Base-by-base conservation (phyloP, 1,140 invertebrate species). In the Drosophila varians region DNA sequence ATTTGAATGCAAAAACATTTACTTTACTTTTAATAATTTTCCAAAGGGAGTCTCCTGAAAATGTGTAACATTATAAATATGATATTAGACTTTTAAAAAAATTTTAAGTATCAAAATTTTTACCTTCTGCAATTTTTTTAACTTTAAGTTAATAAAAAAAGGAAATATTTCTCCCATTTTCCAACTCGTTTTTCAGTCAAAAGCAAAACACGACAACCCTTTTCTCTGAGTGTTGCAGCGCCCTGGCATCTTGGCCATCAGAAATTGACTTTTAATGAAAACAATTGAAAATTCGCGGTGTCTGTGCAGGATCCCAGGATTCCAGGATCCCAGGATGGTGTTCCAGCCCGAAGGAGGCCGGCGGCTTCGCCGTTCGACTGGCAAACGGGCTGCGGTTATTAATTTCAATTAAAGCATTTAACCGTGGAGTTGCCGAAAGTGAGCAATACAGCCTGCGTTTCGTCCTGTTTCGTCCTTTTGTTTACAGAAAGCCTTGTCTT, bases 341-440 rank as follows among this genome's bases (percentile, higher is more conserved):
- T 61, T 47, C 28, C 60, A 36, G 26, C 53, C 47, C 38, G 45
- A 34, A 19, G 16, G 12, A 34, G 26, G 26, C 11, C 21, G 23
- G 18, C 66, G 9, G 58, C 34, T 46, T 31, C 18, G 48, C 52
- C 56, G 60, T 47, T 31, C 49, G 48, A 68, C 46, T 54, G 65
- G 38, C 61, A 48, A 72, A 73, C 70, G 61, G 48, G 65, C 65
- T 86, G 80, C 73, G 80, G 80, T 89, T 89, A 89, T 89, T 89
- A 89, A 89, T 89, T 89, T 89, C 86, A 89, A 89, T 89, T 89
- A 89, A 89, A 89, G 77, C 77, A 87, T 90, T 89, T 89, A 89
- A 89, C 86, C 76, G 72, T 74, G 68, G 74, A 73, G 62, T 74
- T 57, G 74, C 51, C 54, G 76, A 77, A 76, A 74, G 74, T 76